Evolutionary conservation across 2,797 vertebrate genomes (phyloP).

Genomic region (Tragopan temminckii): DNA sequence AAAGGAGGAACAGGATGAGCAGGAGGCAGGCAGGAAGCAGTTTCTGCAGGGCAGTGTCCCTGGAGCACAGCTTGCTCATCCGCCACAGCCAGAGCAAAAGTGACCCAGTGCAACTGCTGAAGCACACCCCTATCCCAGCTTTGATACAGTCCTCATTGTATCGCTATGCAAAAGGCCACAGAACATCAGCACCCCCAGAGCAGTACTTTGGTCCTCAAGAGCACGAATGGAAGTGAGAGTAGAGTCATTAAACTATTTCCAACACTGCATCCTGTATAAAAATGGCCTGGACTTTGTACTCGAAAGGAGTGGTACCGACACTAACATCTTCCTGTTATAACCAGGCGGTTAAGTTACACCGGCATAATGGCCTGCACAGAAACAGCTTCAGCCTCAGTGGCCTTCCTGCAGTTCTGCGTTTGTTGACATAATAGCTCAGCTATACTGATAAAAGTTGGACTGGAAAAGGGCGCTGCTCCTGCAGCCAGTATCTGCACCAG

Average conservation of each 20-base stretch:
- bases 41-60: background rate
- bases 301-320: background rate
- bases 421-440: background rate
- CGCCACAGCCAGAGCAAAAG: accelerated
- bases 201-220: background rate
- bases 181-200: background rate
- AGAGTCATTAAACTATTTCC: background rate
- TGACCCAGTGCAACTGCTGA: background rate
- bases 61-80: background rate
- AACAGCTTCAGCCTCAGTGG: background rate
- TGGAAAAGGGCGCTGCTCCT: background rate
- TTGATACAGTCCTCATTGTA: background rate
- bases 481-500: background rate
- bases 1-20: conserved; percentile 34
- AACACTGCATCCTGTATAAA: background rate
- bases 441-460: background rate
- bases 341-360: background rate
- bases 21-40: conserved; percentile 51
- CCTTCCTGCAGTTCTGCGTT: background rate
- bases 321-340: background rate
- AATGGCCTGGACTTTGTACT: background rate
- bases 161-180: background rate
- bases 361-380: background rate
- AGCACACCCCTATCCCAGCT: background rate
- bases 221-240: background rate